A percentile compares a stretch with the other conserved stretches of the same genome.
These are phyloP conservation scores for Merodon equestris DNA, from an alignment of 2,888 invertebrate species.

Conservation along the genomic window DNA sequence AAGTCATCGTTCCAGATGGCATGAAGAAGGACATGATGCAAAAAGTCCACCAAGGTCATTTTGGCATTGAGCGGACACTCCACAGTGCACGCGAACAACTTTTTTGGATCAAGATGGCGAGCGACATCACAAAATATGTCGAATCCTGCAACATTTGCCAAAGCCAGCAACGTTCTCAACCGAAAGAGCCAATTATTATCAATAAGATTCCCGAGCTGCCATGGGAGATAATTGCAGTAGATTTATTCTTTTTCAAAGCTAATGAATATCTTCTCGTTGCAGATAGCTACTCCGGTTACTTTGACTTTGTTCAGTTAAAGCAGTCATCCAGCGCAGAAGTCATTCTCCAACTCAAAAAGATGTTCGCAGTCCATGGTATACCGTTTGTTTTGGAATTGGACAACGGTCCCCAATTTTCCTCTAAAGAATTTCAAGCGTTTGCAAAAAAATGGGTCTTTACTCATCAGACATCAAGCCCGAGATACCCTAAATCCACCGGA, in stretches of 20 bases:
- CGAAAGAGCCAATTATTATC: no score
- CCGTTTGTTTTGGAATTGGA: no score
- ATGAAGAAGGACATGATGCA: no score
- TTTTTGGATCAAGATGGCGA: conserved; percentile 33
- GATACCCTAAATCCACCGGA: no score
- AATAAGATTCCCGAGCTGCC: conserved; percentile 38
- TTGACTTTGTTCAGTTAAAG: conserved; percentile 26
- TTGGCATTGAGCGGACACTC: conserved; percentile 30
- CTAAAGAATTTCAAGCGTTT: conserved; percentile 32
- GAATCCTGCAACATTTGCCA: conserved; percentile 28
- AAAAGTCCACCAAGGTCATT: conserved; percentile 37
- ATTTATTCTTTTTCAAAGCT: conserved; percentile 34
- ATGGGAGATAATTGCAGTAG: conserved; percentile 38
- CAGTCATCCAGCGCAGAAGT: conserved; percentile 20
- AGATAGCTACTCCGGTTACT: conserved; percentile 36
- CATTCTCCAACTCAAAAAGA: conserved; percentile 30
- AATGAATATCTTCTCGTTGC: conserved; percentile 33
- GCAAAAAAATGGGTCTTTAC: conserved; percentile 30
- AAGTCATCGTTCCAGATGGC: conserved; percentile 15
- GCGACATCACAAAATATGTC: conserved; percentile 22
- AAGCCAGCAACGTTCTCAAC: conserved; percentile 30
- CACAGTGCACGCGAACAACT: conserved; percentile 27
- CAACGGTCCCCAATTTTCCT: conserved; percentile 41
- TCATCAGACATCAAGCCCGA: conserved; percentile 49
- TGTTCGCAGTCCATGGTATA: no score